phyloP scores from a whole-genome alignment of 64 coral and sea anemone genomes.

The Pachyseris speciosa region DNA sequence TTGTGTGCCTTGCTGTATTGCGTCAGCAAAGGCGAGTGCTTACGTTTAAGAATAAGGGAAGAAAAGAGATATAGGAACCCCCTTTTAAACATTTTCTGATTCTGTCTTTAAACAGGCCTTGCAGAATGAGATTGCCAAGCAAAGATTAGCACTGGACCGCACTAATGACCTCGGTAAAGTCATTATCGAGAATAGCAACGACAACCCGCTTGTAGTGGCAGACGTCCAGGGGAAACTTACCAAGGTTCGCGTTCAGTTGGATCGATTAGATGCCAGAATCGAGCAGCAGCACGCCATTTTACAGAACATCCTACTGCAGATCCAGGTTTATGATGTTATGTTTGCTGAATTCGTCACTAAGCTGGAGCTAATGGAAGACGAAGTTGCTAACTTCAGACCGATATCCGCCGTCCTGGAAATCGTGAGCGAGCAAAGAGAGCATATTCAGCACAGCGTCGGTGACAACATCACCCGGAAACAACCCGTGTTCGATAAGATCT shows the following conservation, averaged over 20 bases:
- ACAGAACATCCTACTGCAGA: slow-evolving; percentile 77
- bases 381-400: slow-evolving; percentile 75
- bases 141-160: slow-evolving; percentile 63
- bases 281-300: slow-evolving; percentile 76
- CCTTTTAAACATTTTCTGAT: too few species aligned
- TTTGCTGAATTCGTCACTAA: slow-evolving; percentile 52
- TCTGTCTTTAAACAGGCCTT: too few species aligned
- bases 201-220: slow-evolving; percentile 85
- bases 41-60: neutral
- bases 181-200: slow-evolving; percentile 60
- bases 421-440: slow-evolving; percentile 81
- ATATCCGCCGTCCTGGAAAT: slow-evolving; percentile 86
- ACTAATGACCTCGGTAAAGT: slow-evolving; percentile 82
- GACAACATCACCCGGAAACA: slow-evolving; percentile 77
- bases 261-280: slow-evolving; percentile 76
- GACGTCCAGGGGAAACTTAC: slow-evolving; percentile 93
- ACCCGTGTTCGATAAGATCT: slow-evolving; percentile 90
- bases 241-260: slow-evolving; percentile 80
- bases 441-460: slow-evolving; percentile 50
- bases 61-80: too few species aligned
- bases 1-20: too few species aligned
- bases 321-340: slow-evolving; percentile 79
- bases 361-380: slow-evolving; percentile 66
- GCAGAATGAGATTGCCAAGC: slow-evolving; percentile 82
- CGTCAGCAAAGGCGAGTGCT: neutral